Evolutionary conservation across 2,113 vertebrate genomes (phyloP).

Genomic region (Australoheros scitulus): DNA sequence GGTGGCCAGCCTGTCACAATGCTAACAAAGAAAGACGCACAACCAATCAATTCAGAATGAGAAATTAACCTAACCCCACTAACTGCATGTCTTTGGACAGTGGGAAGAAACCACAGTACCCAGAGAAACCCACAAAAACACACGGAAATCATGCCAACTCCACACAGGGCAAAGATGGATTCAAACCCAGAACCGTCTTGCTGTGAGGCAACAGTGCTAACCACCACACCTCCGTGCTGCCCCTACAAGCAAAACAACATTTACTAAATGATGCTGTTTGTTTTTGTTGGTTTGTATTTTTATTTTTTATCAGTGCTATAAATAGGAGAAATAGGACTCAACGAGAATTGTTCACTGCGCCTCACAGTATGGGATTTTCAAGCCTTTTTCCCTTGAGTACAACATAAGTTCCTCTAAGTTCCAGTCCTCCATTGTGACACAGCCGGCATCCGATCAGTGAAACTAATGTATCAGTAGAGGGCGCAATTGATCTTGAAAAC

Average conservation of each 20-base stretch:
- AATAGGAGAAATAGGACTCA: neutral
- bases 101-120: too few species aligned
- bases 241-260: neutral
- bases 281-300: neutral
- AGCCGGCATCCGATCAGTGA: conserved; percentile 33
- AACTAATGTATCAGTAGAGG: conserved; percentile 63
- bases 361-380: neutral
- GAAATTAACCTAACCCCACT: too few species aligned
- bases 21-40: too few species aligned
- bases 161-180: too few species aligned
- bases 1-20: too few species aligned
- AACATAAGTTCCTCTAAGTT: neutral
- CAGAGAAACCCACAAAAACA: too few species aligned
- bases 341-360: neutral
- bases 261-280: neutral
- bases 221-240: too few species aligned
- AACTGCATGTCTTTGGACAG: too few species aligned
- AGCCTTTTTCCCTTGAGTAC: neutral
- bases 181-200: too few species aligned
- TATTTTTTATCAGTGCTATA: neutral
- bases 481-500: neutral
- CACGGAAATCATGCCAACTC: too few species aligned
- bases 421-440: conserved; percentile 6
- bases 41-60: too few species aligned
- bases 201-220: too few species aligned